Percentiles rank a stretch among this genome's conserved stretches.
phyloP scores from a whole-genome alignment of 2,888 invertebrate genomes.

The Philonicus albiceps region DNA sequence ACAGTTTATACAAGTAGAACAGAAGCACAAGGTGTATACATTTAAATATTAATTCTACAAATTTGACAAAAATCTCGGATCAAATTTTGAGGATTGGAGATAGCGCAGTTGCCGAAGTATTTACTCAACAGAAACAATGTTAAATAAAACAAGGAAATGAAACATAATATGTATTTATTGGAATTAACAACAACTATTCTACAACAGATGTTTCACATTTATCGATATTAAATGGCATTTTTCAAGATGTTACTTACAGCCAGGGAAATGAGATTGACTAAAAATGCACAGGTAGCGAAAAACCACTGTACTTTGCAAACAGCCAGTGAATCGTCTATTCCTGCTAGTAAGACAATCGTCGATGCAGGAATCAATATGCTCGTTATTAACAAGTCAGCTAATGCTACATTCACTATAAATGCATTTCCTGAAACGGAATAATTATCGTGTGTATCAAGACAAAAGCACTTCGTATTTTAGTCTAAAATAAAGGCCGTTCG shows the following conservation, averaged over 20 bases:
- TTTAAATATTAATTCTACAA: background rate
- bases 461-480: background rate
- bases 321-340: slow-evolving; percentile 66
- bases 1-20: background rate
- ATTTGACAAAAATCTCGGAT: background rate
- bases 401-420: slow-evolving; percentile 74
- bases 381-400: slow-evolving; percentile 76
- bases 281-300: slow-evolving; percentile 71
- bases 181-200: background rate
- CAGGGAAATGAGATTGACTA: slow-evolving; percentile 71
- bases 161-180: background rate
- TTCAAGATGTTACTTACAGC: slow-evolving; percentile 63
- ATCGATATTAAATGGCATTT: slow-evolving; percentile 7
- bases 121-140: background rate
- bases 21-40: background rate
- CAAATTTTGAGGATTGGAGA: background rate
- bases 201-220: background rate
- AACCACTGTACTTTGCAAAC: slow-evolving; percentile 75
- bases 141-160: background rate
- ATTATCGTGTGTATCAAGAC: slow-evolving; percentile 32
- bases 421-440: slow-evolving; percentile 68
- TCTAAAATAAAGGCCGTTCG: background rate
- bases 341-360: slow-evolving; percentile 74
- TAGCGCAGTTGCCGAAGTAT: background rate
- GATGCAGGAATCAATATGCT: slow-evolving; percentile 74